Conservation (phyloP, 1,140 invertebrate species). For the Odontomachus brunneus region DNA sequence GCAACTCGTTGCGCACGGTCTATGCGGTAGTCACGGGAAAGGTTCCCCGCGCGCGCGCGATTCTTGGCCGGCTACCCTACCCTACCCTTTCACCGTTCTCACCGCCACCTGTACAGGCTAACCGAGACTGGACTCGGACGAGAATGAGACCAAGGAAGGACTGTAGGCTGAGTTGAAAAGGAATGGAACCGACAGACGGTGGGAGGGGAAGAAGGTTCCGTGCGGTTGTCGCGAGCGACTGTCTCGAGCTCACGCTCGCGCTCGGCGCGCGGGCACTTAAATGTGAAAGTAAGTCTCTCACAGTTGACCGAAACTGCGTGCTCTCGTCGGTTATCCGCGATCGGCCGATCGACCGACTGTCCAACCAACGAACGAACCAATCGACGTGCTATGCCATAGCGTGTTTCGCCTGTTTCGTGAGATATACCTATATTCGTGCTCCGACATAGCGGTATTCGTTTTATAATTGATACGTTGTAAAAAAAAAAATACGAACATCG, state of each 20-base stretch:
- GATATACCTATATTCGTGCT: constrained; percentile 8
- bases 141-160: constrained; percentile 35
- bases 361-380: too few relatives aligned
- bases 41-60: constrained; percentile 39
- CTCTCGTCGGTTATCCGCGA: constrained; percentile 56
- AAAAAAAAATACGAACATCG: neutral
- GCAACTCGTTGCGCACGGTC: constrained; percentile 47
- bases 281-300: constrained; percentile 82
- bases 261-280: constrained; percentile 62
- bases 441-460: neutral
- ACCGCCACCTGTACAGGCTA: constrained; percentile 48
- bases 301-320: constrained; percentile 80
- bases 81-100: constrained; percentile 34
- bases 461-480: neutral
- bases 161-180: constrained; percentile 33
- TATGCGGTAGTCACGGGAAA: constrained; percentile 25
- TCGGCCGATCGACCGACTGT: neutral
- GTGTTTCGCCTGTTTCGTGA: constrained; percentile 22
- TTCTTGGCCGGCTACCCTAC: constrained; percentile 36
- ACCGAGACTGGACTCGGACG: constrained; percentile 46
- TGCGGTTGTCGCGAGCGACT: constrained; percentile 42
- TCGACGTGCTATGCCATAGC: constrained; percentile 43
- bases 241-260: constrained; percentile 25
- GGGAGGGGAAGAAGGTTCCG: constrained; percentile 5
- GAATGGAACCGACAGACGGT: constrained; percentile 34